Evolutionary conservation across 2,113 vertebrate species (phyloP).

Genomic region (Grammomys surdaster): DNA sequence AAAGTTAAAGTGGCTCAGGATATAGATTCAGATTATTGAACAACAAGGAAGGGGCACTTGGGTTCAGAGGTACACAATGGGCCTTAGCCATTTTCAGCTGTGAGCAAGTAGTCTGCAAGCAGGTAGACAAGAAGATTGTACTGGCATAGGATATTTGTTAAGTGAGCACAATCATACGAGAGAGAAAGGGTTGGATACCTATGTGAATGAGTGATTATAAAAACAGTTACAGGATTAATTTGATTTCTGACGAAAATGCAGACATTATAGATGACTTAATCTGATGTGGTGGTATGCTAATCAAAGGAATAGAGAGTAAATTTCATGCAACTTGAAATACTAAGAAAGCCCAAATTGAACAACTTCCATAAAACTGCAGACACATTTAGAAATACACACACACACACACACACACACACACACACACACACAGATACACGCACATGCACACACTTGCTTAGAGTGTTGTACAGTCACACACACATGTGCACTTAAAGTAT

Average conservation of each 20-base stretch:
- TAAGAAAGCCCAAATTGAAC: not conserved
- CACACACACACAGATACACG: not conserved
- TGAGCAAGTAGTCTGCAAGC: not conserved
- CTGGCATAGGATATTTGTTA: not conserved
- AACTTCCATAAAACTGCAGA: not conserved
- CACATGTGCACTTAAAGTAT: too few species aligned
- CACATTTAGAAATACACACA: not conserved
- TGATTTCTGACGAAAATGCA: not conserved
- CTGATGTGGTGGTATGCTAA: not conserved
- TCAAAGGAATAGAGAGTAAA: not conserved
- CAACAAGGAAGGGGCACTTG: not conserved
- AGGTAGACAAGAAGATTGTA: not conserved
- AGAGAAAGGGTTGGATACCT: not conserved
- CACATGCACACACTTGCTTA: not conserved
- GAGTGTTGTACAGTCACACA: not conserved
- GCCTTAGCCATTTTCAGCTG: not conserved
- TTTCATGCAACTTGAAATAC: not conserved
- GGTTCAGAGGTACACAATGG: not conserved
- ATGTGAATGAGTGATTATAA: not conserved
- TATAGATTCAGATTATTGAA: not conserved
- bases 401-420: rapidly evolving
- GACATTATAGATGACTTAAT: not conserved
- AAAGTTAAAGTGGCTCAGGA: not conserved
- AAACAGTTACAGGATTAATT: not conserved
- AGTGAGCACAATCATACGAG: not conserved